Conservation (phyloP, 2,113 vertebrate species). For the Leptobrachium ailaonicum region DNA sequence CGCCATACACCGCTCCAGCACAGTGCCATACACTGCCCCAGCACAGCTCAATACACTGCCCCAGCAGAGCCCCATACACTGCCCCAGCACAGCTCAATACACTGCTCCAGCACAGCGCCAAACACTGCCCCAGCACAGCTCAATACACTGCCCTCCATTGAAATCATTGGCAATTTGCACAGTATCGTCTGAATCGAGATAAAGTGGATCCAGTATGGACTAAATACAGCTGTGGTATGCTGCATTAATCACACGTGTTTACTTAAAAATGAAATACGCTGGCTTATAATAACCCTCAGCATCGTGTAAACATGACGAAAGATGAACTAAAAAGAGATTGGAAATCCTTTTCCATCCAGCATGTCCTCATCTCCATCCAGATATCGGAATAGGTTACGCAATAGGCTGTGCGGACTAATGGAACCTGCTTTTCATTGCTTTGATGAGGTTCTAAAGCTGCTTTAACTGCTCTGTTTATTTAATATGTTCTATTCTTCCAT, state of each 20-base stretch:
- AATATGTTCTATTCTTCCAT: not conserved
- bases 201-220: not conserved
- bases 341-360: not conserved
- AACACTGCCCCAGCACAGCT: too few relatives aligned
- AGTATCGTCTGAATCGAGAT: not conserved
- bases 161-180: not conserved
- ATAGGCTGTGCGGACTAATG: not conserved
- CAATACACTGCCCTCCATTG: too few relatives aligned
- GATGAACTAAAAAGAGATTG: slow-evolving; percentile 2
- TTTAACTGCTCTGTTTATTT: not conserved
- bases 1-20: too few relatives aligned
- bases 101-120: too few relatives aligned
- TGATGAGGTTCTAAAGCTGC: not conserved
- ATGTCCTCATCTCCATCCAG: slow-evolving; percentile 21
- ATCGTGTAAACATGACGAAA: slow-evolving; percentile 21
- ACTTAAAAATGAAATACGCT: slow-evolving; percentile 8
- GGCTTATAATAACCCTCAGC: slow-evolving; percentile 4
- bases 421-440: not conserved
- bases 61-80: too few relatives aligned
- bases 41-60: too few relatives aligned
- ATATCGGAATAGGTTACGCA: slow-evolving; percentile 20
- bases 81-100: too few relatives aligned
- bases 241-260: slow-evolving; percentile 22
- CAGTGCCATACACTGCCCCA: too few relatives aligned
- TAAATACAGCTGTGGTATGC: slow-evolving; percentile 14